A percentile compares a stretch with the other conserved stretches of the same genome.
Conservation (phyloP, 2,888 invertebrate genomes). For the Plutella xylostella region DNA sequence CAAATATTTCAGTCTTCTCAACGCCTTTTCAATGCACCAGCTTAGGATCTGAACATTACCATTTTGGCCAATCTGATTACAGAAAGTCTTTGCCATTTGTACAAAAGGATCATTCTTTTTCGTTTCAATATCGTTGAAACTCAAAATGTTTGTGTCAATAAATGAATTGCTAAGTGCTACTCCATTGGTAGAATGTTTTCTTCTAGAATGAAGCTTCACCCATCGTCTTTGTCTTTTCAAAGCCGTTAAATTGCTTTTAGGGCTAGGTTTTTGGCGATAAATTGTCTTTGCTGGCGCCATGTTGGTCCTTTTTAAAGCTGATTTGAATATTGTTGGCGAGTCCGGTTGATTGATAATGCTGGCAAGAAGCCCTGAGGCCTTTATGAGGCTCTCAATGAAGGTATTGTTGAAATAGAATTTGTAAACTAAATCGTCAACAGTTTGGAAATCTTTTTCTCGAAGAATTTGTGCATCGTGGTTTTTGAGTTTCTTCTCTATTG, state of each 20-base stretch:
- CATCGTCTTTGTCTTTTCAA: slow-evolving; percentile 37
- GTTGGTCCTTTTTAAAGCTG: too few species aligned
- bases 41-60: slow-evolving; percentile 30
- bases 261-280: not conserved
- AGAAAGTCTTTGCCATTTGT: slow-evolving; percentile 46
- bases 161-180: too few species aligned
- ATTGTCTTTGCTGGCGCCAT: not conserved
- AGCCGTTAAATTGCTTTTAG: not conserved
- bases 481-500: slow-evolving; percentile 27
- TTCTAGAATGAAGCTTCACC: too few species aligned
- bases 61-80: slow-evolving; percentile 46
- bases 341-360: not conserved
- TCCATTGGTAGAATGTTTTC: too few species aligned
- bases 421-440: slow-evolving; percentile 54
- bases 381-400: slow-evolving; percentile 47
- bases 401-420: slow-evolving; percentile 62
- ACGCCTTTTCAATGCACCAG: slow-evolving; percentile 53
- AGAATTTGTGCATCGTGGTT: slow-evolving; percentile 47
- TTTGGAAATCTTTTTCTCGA: slow-evolving; percentile 47
- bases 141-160: too few species aligned
- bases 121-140: slow-evolving; percentile 19
- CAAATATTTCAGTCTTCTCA: slow-evolving; percentile 39
- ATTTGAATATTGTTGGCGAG: too few species aligned
- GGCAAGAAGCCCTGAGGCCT: too few species aligned
- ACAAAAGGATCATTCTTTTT: not conserved